Evolutionary conservation across 2,797 vertebrate genomes (phyloP).

Genomic region (Todus mexicanus): DNA sequence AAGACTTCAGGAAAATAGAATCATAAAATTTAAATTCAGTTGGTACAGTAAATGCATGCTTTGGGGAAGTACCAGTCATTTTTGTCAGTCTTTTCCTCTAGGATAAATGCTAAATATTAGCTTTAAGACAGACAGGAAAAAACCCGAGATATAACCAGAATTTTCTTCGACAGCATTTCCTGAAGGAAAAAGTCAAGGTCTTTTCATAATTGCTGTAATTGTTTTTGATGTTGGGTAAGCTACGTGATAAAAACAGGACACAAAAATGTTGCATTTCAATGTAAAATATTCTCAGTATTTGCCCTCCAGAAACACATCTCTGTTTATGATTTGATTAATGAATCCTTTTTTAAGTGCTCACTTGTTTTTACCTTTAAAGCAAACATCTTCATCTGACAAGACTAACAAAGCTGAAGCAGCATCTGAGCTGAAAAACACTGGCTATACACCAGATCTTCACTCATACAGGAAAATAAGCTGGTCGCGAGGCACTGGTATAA

Average conservation of each 20-base stretch:
- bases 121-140: neutral
- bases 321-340: conserved; percentile 22
- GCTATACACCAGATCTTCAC: neutral
- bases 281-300: neutral
- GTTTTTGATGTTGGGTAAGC: conserved; percentile 52
- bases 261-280: conserved; percentile 5
- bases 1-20: neutral
- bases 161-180: conserved; percentile 16
- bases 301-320: conserved; percentile 7
- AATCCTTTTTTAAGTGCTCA: neutral
- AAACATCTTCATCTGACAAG: neutral
- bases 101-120: conserved; percentile 34
- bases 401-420: neutral
- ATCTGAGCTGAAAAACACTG: neutral
- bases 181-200: conserved; percentile 31
- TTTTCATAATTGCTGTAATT: conserved; percentile 66
- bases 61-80: neutral
- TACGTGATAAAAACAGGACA: conserved; percentile 45
- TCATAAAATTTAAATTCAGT: neutral
- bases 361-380: conserved; percentile 15
- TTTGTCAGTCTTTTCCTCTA: conserved; percentile 18
- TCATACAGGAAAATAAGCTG: neutral
- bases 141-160: neutral
- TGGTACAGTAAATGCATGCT: neutral
- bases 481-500: neutral